Evolutionary conservation across 2,113 vertebrate genomes (phyloP), one percentile per base, ranked within the genome.

Genomic region (Aplodontia rufa): DNA sequence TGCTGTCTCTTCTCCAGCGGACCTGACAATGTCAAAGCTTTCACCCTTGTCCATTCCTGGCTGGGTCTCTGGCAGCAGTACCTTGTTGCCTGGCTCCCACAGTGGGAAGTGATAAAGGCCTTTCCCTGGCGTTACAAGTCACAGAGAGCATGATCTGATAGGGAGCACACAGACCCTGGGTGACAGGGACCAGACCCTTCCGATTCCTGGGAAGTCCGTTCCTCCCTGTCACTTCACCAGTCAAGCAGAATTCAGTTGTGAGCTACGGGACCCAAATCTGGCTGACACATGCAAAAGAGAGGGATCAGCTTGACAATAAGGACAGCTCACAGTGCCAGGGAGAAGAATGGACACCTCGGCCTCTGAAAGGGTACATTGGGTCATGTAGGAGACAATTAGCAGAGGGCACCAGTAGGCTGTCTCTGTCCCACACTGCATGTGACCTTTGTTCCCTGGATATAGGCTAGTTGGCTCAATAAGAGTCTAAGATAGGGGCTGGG

Each of bases 101-200:
- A 60, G 75, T 90, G 75, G 88, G 91, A 98, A 97, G 85, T 95
- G 98, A 98, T 95, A 97, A 96, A 91, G 88, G 89, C 92, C 8
- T 68, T 90, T 96, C 94, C 94, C 96, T 88, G 87, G 95, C 93
- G 92, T 79, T 53, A n/a, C 97, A 98, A 97, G 97, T 97, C 95
- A 84, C 37, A 0, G 4, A 93, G 89, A 93, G 96, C 87, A 42
- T 90, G 90, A 93, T 87, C 66, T 96, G 95, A 91, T 96, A 72
- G 0, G 20, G 93, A 74, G 68, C 82, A 83, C 10, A 64, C 60
- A 85, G 82, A 91, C 58, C 85, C 24, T 28, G 5, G 42, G 64
- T 35, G 40, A 53, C 22, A 96, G 91, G 42, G 64, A 74, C 26
- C 42, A 55, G 32, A 13, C 28, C 49, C 75, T 11, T 74, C 85